These are phyloP conservation scores for Pan troglodytes DNA, from an alignment of 2,113 vertebrate species.

Conservation along the genomic window DNA sequence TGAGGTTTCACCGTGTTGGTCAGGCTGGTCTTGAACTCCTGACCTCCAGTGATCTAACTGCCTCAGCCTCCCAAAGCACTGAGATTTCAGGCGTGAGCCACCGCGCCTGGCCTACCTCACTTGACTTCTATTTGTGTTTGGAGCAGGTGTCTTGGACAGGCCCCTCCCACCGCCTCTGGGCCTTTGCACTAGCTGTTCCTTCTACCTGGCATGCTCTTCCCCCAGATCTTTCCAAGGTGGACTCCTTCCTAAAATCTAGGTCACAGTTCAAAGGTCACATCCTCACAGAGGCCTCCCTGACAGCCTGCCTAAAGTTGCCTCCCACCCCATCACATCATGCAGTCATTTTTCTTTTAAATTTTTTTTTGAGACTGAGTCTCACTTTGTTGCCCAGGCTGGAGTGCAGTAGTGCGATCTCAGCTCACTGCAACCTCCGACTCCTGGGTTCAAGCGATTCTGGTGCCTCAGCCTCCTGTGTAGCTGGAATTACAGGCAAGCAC, in stretches of 20 bases:
- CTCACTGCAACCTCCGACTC: no score
- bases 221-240: background rate
- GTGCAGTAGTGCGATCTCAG: no score
- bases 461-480: no score
- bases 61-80: background rate
- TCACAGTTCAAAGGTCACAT: background rate
- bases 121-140: background rate
- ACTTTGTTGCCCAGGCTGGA: no score
- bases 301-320: background rate
- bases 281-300: background rate
- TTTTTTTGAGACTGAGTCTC: no score
- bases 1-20: no score
- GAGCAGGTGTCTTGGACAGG: no score
- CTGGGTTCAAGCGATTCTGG: no score
- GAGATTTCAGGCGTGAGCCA: background rate
- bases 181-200: background rate
- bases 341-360: background rate
- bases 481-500: no score
- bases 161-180: background rate
- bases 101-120: background rate
- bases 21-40: no score
- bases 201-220: background rate
- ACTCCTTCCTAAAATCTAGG: background rate
- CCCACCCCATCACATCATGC: accelerated
- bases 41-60: background rate